Evolutionary conservation across 2,888 invertebrate species (phyloP), one percentile per base, ranked within the genome.

Genomic region (Phymatocera aterrima): DNA sequence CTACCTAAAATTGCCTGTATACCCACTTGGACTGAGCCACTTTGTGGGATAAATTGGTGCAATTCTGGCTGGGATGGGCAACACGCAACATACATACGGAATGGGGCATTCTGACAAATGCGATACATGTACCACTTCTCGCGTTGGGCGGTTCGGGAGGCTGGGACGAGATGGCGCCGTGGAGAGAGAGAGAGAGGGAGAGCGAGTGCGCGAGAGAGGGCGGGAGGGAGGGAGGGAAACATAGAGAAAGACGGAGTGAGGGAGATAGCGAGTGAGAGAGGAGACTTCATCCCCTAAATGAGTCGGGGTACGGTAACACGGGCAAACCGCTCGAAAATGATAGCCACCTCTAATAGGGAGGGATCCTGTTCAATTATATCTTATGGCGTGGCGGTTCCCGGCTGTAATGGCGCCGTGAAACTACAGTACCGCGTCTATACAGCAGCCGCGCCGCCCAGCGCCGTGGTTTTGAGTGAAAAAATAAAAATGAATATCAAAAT

Each of bases 311-410:
- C 80, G 79, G 81, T 80, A 81, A 81, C 79, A 79, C 60, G 81
- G 79, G 80, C 80, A 79, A 78, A 80, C 81, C 82, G 83, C 77
- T 82, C 80, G 78, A 80, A 84, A 85, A 86, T 84, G 85, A 87
- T 85, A 85, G 84, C 83, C 82, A 83, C 75, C 82, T 83, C 82
- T 87, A 87, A 86, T 87, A 86, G 85, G 84, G 85, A 87, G 83
- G 85, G 84, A 87, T 87, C 85, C 82, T 82, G 85, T 87, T 88
- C 87, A 88, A 88, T 88, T 88, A 88, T 87, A 83, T 83, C 84
- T 87, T 85, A 87, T 84, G 83, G 84, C 84, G 80, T 82, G 79
- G n/a, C n/a, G n/a, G 82, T 85, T 85, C 80, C 81, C 77, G 64
- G 77, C 81, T 78, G 84, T 86, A 85, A 87, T 85, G 83, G 84